Evolutionary conservation across 1,140 invertebrate species (phyloP).

Genomic region (Papilio polyxenes): DNA sequence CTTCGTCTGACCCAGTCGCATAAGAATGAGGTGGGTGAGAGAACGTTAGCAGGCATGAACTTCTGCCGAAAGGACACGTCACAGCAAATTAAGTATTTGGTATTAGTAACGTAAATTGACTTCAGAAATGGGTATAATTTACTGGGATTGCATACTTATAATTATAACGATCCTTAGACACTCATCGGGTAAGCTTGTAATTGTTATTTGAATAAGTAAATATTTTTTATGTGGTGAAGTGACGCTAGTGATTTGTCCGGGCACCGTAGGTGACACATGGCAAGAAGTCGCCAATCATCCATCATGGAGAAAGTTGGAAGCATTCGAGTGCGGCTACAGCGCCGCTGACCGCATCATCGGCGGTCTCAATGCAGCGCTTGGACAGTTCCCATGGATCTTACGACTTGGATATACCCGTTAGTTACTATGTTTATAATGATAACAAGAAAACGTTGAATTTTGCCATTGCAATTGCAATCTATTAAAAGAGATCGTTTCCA

Average conservation of each 20-base stretch:
- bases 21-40: conserved; percentile 27
- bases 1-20: conserved; percentile 25
- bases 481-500: not conserved
- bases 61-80: not conserved
- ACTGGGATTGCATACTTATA: not conserved
- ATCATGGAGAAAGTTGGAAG: conserved; percentile 71
- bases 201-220: not conserved
- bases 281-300: conserved; percentile 59
- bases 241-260: not conserved
- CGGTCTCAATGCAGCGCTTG: conserved; percentile 81
- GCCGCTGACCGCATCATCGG: conserved; percentile 83
- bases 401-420: conserved; percentile 82
- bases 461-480: not conserved
- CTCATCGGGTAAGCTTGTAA: conserved; percentile 41
- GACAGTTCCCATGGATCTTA: conserved; percentile 86
- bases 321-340: conserved; percentile 80
- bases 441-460: not conserved
- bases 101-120: not conserved
- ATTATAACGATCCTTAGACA: not conserved
- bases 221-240: conserved; percentile 11
- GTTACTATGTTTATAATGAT: conserved; percentile 36
- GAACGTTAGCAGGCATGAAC: conserved; percentile 34
- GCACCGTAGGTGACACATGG: conserved; percentile 39
- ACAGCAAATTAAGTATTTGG: not conserved
- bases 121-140: not conserved